Percentiles rank a stretch among this genome's conserved stretches.
phyloP scores from a whole-genome alignment of 2,113 vertebrate genomes.

The Benitochromis conjunctus region DNA sequence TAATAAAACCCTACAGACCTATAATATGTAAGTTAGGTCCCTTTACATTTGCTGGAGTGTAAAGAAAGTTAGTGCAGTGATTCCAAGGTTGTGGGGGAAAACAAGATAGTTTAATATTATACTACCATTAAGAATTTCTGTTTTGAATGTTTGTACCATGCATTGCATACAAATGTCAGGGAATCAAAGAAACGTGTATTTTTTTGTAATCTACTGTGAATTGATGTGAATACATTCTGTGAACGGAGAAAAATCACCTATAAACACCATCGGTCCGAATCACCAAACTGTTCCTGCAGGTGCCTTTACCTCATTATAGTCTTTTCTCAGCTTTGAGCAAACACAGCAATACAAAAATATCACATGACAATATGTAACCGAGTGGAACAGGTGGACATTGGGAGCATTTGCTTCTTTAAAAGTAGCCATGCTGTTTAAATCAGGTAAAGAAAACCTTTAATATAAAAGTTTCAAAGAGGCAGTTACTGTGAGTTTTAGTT shows the following conservation, averaged over 20 bases:
- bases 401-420: not conserved
- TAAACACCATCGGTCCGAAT: not conserved
- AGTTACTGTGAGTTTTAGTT: not conserved
- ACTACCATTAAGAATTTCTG: not conserved
- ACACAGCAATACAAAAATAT: not conserved
- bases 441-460: not conserved
- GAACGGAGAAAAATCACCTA: not conserved
- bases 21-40: not conserved
- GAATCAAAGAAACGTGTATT: slow-evolving; percentile 19
- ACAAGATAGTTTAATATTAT: not conserved
- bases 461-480: not conserved
- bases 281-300: not conserved
- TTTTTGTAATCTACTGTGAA: slow-evolving; percentile 31
- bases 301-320: slow-evolving; percentile 47
- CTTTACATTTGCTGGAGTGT: not conserved
- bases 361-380: not conserved
- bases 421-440: not conserved
- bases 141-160: not conserved
- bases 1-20: not conserved
- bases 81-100: not conserved
- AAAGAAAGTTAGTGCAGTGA: not conserved
- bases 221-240: not conserved
- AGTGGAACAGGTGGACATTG: not conserved
- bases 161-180: slow-evolving; percentile 31
- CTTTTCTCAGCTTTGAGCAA: not conserved